Base-by-base conservation (phyloP, 2,797 vertebrate species). In the Channa striata region DNA sequence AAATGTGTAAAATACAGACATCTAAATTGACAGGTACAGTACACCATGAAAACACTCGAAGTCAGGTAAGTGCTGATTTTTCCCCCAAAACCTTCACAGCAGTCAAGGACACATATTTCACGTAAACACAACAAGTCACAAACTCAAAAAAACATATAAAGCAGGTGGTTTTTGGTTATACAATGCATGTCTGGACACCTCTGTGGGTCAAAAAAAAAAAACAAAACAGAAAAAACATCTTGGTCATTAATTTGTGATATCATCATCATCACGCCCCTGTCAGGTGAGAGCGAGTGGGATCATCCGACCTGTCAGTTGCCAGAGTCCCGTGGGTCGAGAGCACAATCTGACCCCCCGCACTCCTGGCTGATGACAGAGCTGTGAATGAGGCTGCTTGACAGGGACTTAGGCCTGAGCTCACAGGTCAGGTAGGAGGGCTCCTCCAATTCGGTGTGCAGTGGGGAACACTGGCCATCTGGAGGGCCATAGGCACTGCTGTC, bases 361-460 rank as follows among this genome's bases (percentile, higher is more conserved):
- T 97, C 96, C 92, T 96, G 95, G 92, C 95, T 96, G 87, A 94
- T 95, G 92, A 96, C 94, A 62, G 96, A 95, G 87, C 92, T 91
- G 92, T 92, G 92, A 80, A 93, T 87, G 83, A 96, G 96, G 80
- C 95, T 94, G 70, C 97, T 96, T n/a, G 96, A 95, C 89, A 98
- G 96, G 86, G 96, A 96, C 90, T 96, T 97, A 48, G 96, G 95
- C 94, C 96, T 95, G 91, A 96, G 96, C 82, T 96, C 95, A 0
- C 96, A 93, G 63, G 95, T 93, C 92, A 96, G 85, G 92, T 96
- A 97, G 65, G 95, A 85, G 88, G 95, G 13, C 94, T 97, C 96
- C 93, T 96, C 96, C 84, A 96, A 88, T 81, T 96, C 96, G 80
- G 96, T 97, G 94, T 95, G 96, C 83, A 96, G 95, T 0, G 97